Conservation (phyloP, 2,113 vertebrate species). For the Tetraodon nigroviridis region DNA sequence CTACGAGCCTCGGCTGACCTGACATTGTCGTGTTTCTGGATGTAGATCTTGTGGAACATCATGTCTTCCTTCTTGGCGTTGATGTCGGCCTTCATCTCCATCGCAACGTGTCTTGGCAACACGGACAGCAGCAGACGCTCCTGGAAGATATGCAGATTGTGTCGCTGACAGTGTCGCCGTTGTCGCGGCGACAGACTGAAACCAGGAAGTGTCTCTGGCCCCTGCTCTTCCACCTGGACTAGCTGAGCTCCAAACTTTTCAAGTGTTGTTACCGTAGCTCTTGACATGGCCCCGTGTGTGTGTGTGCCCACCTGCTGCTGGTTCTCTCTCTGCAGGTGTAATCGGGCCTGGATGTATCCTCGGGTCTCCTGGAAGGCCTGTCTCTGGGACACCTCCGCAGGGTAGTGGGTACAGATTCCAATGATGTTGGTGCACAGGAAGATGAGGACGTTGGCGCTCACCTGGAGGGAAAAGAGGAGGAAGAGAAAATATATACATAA, state of each 20-base stretch:
- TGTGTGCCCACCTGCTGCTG: constrained; percentile 84
- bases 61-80: constrained; percentile 97
- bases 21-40: constrained; percentile 97
- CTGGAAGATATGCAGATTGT: constrained; percentile 68
- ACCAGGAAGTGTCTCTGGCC: neutral
- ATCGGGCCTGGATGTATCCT: constrained; percentile 91
- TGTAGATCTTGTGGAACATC: constrained; percentile 99
- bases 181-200: neutral
- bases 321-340: constrained; percentile 93
- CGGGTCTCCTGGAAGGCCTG: constrained; percentile 96
- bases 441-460: constrained; percentile 89
- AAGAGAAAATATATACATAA: neutral
- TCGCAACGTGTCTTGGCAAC: constrained; percentile 93
- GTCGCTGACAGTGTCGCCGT: constrained; percentile 27
- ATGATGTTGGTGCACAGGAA: constrained; percentile 96
- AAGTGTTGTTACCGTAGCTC: neutral
- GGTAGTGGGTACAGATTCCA: constrained; percentile 95
- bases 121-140: constrained; percentile 93
- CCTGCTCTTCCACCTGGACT: no score
- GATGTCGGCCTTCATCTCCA: constrained; percentile 99
- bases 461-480: constrained; percentile 60
- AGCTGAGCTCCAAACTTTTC: no score
- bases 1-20: constrained; percentile 73
- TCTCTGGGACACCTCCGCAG: constrained; percentile 93
- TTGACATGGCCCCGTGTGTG: neutral